Conservation (phyloP, 2,113 vertebrate genomes). For the Thomomys bottae region DNA sequence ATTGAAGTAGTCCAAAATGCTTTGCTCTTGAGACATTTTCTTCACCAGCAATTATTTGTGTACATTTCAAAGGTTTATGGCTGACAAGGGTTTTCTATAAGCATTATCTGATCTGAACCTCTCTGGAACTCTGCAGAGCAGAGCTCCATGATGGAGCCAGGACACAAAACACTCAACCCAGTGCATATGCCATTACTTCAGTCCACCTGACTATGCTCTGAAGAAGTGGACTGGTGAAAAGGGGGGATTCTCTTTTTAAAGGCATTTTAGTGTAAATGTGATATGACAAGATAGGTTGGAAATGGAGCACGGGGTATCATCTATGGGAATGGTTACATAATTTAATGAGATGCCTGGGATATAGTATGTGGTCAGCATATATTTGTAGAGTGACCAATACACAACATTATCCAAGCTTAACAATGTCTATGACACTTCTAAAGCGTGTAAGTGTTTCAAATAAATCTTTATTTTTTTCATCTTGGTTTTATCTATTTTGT, state of each 20-base stretch:
- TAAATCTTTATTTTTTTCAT: background rate
- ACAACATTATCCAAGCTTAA: conserved; percentile 14
- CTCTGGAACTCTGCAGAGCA: background rate
- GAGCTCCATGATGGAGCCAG: background rate
- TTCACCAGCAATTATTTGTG: background rate
- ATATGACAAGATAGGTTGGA: background rate
- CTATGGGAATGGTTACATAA: background rate
- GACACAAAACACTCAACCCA: background rate
- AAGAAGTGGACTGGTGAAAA: background rate
- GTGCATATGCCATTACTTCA: background rate
- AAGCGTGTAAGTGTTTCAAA: background rate
- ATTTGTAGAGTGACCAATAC: conserved; percentile 20
- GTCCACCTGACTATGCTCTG: background rate
- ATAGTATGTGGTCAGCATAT: conserved; percentile 27
- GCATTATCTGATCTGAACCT: background rate
- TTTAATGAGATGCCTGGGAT: conserved; percentile 28
- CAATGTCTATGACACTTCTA: background rate
- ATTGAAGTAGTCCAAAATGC: background rate
- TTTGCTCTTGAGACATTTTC: background rate
- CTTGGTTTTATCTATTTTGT: background rate
- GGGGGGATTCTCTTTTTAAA: background rate
- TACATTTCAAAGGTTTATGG: background rate
- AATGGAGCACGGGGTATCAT: background rate
- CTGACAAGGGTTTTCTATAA: background rate
- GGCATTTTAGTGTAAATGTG: conserved; percentile 11